phyloP scores from a whole-genome alignment of 2,888 invertebrate species.

The Parnassius orleans region DNA sequence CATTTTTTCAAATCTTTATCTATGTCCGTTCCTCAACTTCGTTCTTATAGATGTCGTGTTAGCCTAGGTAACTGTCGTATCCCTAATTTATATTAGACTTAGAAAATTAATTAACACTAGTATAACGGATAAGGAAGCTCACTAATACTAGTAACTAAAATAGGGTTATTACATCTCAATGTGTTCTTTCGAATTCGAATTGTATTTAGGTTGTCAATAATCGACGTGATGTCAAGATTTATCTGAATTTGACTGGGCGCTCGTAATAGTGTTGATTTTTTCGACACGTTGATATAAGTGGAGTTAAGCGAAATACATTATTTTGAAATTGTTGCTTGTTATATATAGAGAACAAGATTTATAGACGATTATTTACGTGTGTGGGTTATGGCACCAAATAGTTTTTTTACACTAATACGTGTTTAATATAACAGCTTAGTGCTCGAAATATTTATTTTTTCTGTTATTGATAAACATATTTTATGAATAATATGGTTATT shows the following conservation, averaged over 20 bases:
- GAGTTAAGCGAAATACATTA: neutral
- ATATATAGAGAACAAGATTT: constrained; percentile 22
- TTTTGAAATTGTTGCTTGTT: constrained; percentile 15
- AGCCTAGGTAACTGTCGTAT: constrained; percentile 78
- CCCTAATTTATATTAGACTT: constrained; percentile 54
- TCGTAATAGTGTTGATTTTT: neutral
- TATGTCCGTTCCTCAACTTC: constrained; percentile 80
- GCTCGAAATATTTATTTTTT: constrained; percentile 50
- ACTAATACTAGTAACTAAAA: constrained; percentile 56
- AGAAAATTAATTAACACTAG: constrained; percentile 9
- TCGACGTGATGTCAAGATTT: neutral
- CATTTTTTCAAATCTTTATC: constrained; percentile 61
- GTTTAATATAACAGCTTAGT: constrained; percentile 42
- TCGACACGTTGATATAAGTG: neutral
- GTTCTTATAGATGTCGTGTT: constrained; percentile 78
- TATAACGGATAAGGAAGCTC: constrained; percentile 65
- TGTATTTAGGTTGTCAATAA: neutral
- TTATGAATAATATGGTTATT: neutral
- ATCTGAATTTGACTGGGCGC: constrained; percentile 5
- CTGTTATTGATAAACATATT: neutral
- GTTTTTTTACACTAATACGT: neutral
- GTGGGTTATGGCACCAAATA: neutral
- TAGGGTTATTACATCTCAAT: constrained; percentile 48
- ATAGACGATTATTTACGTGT: neutral
- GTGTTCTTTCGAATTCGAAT: constrained; percentile 48